Evolutionary conservation across 2,888 invertebrate genomes (phyloP).

Genomic region (Chalcosyrphus nemorum): DNA sequence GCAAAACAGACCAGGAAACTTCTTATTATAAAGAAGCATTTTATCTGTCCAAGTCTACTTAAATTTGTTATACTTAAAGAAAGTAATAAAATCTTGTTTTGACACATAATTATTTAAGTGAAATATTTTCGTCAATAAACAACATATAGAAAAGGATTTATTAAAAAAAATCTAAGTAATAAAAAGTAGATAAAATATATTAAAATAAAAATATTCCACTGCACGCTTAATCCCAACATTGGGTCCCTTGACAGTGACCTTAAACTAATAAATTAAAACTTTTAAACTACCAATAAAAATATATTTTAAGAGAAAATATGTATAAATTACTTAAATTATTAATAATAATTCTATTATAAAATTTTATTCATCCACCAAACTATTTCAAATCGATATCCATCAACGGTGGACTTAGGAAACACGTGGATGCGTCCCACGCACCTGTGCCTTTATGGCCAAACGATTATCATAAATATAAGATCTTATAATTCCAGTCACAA

Average conservation of each 20-base stretch:
- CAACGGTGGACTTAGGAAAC: not conserved
- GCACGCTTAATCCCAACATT: not conserved
- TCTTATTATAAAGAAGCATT: not conserved
- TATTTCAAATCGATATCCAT: not conserved
- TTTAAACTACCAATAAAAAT: not conserved
- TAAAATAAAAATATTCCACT: not conserved
- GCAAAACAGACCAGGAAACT: not conserved
- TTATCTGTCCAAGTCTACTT: not conserved
- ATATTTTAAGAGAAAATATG: too few relatives aligned
- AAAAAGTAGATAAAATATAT: not conserved
- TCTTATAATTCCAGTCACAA: not conserved
- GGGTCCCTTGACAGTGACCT: conserved; percentile 8
- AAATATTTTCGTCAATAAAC: not conserved
- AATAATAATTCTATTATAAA: too few relatives aligned
- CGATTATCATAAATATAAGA: conserved; percentile 15
- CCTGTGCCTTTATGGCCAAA: not conserved
- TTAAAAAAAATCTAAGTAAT: not conserved
- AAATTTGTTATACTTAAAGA: not conserved
- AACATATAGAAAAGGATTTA: not conserved
- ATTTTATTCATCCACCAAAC: not conserved
- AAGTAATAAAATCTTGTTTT: conserved; percentile 18
- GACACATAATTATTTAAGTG: not conserved
- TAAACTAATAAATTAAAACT: not conserved
- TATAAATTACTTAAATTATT: too few relatives aligned
- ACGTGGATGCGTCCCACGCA: conserved; percentile 17